These are phyloP conservation scores for Cephus nigrinus DNA, from an alignment of 2,888 invertebrate species.

Conservation along the genomic window DNA sequence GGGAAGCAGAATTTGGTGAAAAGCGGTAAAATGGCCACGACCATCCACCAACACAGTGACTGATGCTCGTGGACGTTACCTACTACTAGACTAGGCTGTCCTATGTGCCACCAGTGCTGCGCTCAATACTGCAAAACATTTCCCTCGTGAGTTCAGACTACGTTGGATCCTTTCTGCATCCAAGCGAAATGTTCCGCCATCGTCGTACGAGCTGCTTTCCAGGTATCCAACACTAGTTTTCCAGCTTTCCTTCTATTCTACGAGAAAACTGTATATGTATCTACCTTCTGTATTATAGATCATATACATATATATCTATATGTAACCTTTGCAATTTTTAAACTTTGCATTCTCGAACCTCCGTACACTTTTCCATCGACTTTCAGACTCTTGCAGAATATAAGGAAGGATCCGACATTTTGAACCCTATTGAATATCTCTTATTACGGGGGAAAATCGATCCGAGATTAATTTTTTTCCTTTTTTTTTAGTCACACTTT, in stretches of 20 bases:
- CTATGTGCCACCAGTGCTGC: slow-evolving; percentile 13
- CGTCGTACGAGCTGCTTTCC: neutral
- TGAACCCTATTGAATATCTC: neutral
- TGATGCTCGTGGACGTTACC: neutral
- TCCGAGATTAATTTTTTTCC: neutral
- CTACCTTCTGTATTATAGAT: neutral
- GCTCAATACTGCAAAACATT: slow-evolving; percentile 54
- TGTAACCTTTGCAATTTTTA: neutral
- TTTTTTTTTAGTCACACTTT: neutral
- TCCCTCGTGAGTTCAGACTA: slow-evolving; percentile 38
- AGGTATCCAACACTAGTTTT: neutral
- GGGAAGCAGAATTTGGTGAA: neutral
- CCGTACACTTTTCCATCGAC: neutral
- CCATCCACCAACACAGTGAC: neutral
- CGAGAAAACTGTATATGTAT: slow-evolving; percentile 28
- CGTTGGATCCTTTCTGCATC: slow-evolving; percentile 40
- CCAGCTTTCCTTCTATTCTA: neutral
- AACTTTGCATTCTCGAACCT: neutral
- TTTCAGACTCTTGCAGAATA: neutral
- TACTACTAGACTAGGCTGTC: neutral
- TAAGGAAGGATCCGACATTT: neutral
- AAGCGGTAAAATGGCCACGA: slow-evolving; percentile 3
- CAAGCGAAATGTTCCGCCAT: slow-evolving; percentile 31
- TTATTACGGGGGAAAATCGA: neutral
- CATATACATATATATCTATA: neutral